These are phyloP conservation scores for Dryadula phaetusa DNA, from an alignment of 2,888 invertebrate species.

Conservation along the genomic window DNA sequence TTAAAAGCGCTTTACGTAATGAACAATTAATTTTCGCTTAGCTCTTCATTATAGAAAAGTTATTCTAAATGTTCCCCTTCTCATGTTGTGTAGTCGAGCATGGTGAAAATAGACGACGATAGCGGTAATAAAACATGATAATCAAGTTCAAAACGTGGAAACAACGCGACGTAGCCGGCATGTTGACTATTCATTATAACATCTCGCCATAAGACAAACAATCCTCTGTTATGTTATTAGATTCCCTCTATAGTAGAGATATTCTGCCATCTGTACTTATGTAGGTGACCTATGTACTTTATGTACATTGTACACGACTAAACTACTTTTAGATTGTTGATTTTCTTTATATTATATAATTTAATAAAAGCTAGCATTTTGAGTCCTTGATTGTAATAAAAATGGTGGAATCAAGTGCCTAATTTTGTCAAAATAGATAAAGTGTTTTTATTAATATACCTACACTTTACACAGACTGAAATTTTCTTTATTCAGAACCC, in stretches of 20 bases:
- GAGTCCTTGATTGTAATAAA: too few species aligned
- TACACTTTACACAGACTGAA: not conserved
- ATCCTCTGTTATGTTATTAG: conserved; percentile 74
- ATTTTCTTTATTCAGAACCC: not conserved
- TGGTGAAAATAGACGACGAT: conserved; percentile 48
- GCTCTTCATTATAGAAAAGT: conserved; percentile 52
- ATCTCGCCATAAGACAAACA: conserved; percentile 75
- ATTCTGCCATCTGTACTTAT: conserved; percentile 59
- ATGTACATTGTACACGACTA: not conserved
- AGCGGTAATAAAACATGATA: conserved; percentile 61
- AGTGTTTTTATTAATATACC: not conserved
- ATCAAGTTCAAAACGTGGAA: conserved; percentile 57
- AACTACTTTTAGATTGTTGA: not conserved
- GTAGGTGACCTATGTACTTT: conserved; percentile 46
- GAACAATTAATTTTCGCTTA: conserved; percentile 63
- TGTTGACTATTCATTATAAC: conserved; percentile 82
- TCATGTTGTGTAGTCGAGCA: conserved; percentile 41
- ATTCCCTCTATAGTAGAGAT: conserved; percentile 66
- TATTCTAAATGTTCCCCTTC: conserved; percentile 47
- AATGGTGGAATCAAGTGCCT: too few species aligned
- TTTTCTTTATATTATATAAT: too few species aligned
- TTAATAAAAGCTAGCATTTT: too few species aligned
- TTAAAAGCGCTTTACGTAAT: conserved; percentile 46
- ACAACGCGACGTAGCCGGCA: conserved; percentile 58
- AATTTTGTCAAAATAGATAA: too few species aligned